Conservation (phyloP, 2,888 invertebrate species). For the Callyntrura sp. region DNA sequence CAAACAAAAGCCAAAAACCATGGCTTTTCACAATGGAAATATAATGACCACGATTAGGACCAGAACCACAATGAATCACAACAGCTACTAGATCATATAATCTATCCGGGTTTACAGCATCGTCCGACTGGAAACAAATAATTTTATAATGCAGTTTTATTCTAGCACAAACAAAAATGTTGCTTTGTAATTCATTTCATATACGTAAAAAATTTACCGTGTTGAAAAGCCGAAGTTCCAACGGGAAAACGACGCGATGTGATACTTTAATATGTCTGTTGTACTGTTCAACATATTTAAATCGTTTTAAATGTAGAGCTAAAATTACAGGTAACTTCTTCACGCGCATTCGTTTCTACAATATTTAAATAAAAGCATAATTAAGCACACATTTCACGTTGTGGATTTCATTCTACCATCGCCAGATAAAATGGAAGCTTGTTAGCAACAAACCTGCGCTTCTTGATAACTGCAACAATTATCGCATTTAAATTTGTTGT, state of each 20-base stretch:
- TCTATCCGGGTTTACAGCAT: conserved; percentile 98
- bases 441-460: conserved; percentile 89
- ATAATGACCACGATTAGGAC: conserved; percentile 99
- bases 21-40: conserved; percentile 99
- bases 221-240: conserved; percentile 98
- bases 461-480: conserved; percentile 99
- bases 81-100: conserved; percentile 99
- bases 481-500: conserved; percentile 99
- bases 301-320: conserved; percentile 98
- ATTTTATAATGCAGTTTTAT: background rate
- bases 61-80: conserved; percentile 99
- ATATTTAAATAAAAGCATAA: conserved; percentile 54
- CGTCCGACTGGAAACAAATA: conserved; percentile 92
- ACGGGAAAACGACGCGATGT: conserved; percentile 99
- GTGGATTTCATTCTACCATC: background rate
- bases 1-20: conserved; percentile 99
- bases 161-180: background rate
- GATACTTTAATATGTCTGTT: conserved; percentile 99
- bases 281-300: conserved; percentile 99
- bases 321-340: conserved; percentile 99
- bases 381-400: background rate
- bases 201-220: conserved; percentile 90
- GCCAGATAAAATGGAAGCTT: background rate
- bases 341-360: conserved; percentile 96
- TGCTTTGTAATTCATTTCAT: conserved; percentile 85